Evolutionary conservation across 2,797 vertebrate genomes (phyloP).

Genomic region (Helostoma temminkii): DNA sequence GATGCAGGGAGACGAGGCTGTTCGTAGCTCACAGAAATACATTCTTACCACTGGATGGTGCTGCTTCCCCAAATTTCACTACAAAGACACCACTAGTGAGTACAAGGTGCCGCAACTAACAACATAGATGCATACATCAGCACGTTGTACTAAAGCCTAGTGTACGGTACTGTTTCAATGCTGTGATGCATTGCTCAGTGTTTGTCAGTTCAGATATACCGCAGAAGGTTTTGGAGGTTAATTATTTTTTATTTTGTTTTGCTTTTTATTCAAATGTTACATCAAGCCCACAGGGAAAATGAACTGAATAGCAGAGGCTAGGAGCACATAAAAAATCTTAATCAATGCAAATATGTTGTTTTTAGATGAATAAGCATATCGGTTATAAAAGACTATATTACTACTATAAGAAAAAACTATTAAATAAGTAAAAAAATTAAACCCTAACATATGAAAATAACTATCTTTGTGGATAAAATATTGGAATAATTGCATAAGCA

Average conservation of each 20-base stretch:
- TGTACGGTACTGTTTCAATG: not conserved
- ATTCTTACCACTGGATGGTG: slow-evolving; percentile 52
- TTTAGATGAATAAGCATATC: too few relatives aligned
- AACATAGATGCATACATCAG: slow-evolving; percentile 26
- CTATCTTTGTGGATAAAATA: not conserved
- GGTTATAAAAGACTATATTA: not conserved
- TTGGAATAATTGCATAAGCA: not conserved
- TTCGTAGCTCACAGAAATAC: not conserved
- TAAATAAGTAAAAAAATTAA: not conserved
- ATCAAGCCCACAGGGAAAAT: not conserved
- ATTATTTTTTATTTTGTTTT: not conserved
- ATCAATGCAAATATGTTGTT: too few relatives aligned
- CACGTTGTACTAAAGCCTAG: not conserved
- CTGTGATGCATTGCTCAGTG: slow-evolving; percentile 51
- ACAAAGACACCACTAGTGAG: not conserved
- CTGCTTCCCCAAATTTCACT: not conserved
- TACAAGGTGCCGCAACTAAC: not conserved
- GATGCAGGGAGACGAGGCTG: not conserved
- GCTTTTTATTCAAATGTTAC: not conserved
- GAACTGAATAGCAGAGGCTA: not conserved
- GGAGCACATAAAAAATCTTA: too few relatives aligned
- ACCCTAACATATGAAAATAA: not conserved
- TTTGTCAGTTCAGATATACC: slow-evolving; percentile 6
- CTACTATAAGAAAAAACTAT: not conserved
- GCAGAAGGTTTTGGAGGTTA: not conserved